Conservation (phyloP, 2,113 vertebrate genomes). For the Paraplagusia blochii region DNA sequence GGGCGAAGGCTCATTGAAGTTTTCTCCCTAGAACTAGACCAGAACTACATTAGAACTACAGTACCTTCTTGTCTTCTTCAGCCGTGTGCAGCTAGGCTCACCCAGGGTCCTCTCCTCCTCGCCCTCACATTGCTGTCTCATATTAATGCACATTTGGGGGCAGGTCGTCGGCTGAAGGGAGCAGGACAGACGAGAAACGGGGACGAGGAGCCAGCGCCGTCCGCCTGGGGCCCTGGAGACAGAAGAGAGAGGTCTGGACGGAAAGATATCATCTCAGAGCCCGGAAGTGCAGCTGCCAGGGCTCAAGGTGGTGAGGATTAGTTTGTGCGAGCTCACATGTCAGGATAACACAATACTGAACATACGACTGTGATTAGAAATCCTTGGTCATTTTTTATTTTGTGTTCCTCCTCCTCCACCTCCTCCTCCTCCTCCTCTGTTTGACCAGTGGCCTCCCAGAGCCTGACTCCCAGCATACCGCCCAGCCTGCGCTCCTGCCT, state of each 20-base stretch:
- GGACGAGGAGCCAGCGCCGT: constrained; percentile 44
- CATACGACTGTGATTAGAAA: neutral
- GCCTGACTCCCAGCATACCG: constrained; percentile 70
- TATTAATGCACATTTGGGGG: neutral
- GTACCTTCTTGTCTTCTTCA: neutral
- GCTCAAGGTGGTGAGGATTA: constrained; percentile 40
- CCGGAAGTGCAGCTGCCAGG: constrained; percentile 15
- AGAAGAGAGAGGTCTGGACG: constrained; percentile 27
- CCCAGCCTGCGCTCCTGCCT: constrained; percentile 78
- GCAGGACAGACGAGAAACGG: constrained; percentile 34
- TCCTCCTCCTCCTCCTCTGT: neutral
- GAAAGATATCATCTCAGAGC: constrained; percentile 26
- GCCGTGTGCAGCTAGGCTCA: neutral
- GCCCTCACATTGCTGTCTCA: neutral
- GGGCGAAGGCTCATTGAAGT: neutral
- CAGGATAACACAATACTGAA: neutral
- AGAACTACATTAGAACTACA: neutral
- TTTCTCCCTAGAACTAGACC: neutral
- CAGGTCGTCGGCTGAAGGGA: constrained; percentile 69
- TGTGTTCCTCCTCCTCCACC: neutral
- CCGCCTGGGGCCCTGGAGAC: constrained; percentile 36
- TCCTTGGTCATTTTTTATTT: neutral
- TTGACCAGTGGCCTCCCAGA: constrained; percentile 47
- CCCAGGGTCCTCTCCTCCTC: constrained; percentile 3
- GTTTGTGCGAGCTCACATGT: neutral